These are phyloP conservation scores for Hemiscyllium ocellatum DNA, from an alignment of 2,113 vertebrate genomes.

Conservation along the genomic window DNA sequence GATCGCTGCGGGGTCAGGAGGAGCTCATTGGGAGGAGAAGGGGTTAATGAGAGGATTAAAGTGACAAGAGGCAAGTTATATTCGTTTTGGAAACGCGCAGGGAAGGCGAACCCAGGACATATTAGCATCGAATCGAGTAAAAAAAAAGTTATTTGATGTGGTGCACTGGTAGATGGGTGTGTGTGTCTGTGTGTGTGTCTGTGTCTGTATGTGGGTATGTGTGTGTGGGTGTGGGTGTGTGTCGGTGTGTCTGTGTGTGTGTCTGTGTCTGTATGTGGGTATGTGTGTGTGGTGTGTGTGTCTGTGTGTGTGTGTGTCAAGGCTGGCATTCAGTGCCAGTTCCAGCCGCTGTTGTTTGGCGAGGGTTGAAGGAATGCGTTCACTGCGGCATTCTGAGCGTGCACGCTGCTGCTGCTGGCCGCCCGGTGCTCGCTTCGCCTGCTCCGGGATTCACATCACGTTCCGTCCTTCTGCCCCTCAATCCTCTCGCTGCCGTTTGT, in stretches of 20 bases:
- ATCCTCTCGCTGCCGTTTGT: not conserved
- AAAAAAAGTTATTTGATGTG: not conserved
- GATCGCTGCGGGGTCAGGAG: not conserved
- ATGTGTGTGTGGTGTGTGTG: no score
- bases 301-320: not conserved
- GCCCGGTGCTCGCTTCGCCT: not conserved
- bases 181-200: not conserved
- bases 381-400: not conserved
- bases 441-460: not conserved
- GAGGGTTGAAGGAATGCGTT: conserved; percentile 37
- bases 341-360: not conserved
- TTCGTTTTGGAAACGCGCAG: not conserved
- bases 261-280: no score
- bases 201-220: no score
- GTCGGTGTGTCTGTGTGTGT: no score
- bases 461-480: not conserved
- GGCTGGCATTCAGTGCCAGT: not conserved
- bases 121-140: not conserved
- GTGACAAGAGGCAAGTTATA: not conserved
- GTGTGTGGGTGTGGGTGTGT: not conserved
- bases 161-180: not conserved
- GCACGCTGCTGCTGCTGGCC: not conserved
- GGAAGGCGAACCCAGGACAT: not conserved
- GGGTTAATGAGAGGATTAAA: not conserved
- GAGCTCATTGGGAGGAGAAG: not conserved